Percentiles rank a stretch among this genome's conserved stretches.
These are phyloP conservation scores for Actinia equina DNA, from an alignment of 64 coral and sea anemone genomes.

Conservation along the genomic window DNA sequence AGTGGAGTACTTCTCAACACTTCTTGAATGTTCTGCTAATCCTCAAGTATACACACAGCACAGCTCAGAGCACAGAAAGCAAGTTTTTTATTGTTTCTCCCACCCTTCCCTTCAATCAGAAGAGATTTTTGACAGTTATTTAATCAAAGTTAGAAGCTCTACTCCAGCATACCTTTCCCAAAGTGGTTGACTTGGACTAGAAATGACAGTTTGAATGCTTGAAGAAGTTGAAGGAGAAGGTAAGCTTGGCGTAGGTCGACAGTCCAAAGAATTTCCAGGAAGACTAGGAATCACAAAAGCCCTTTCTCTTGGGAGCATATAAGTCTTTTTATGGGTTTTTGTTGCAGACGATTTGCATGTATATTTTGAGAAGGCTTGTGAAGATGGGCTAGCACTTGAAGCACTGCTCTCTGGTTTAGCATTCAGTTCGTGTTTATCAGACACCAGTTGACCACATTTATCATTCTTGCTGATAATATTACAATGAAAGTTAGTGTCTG, in stretches of 20 bases:
- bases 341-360: not conserved
- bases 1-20: too few relatives aligned
- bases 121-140: too few relatives aligned
- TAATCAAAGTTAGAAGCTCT: too few relatives aligned
- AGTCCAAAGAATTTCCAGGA: constrained; percentile 66
- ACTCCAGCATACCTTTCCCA: constrained; percentile 63
- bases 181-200: not conserved
- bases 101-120: too few relatives aligned
- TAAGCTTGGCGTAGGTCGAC: constrained; percentile 29
- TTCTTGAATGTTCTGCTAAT: too few relatives aligned
- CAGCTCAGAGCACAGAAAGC: too few relatives aligned
- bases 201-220: not conserved
- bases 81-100: too few relatives aligned
- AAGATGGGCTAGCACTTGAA: not conserved
- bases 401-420: constrained; percentile 14
- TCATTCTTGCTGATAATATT: not conserved
- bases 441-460: not conserved
- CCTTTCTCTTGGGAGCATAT: constrained; percentile 38
- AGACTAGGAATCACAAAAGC: constrained; percentile 51
- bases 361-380: not conserved
- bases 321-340: constrained; percentile 10
- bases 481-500: not conserved
- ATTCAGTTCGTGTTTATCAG: constrained; percentile 25
- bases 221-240: constrained; percentile 16
- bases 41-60: too few relatives aligned